These are phyloP conservation scores for Proisotoma minuta DNA, from an alignment of 2,888 invertebrate species.

Conservation along the genomic window DNA sequence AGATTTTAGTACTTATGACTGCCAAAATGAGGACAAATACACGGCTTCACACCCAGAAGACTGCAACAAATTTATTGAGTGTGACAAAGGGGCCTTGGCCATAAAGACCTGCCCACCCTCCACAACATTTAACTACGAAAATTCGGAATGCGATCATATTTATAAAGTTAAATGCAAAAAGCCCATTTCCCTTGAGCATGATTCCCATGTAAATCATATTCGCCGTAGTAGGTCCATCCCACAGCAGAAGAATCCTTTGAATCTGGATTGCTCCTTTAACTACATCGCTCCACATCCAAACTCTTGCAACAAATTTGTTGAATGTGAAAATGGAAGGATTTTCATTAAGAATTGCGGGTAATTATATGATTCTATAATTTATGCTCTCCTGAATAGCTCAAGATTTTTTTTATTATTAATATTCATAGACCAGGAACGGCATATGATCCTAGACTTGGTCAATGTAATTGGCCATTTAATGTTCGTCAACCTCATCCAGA, in stretches of 20 bases:
- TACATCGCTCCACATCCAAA: constrained; percentile 43
- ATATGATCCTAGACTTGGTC: constrained; percentile 34
- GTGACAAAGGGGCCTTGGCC: constrained; percentile 31
- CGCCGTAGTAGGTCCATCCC: background rate
- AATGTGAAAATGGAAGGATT: constrained; percentile 40
- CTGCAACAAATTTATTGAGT: constrained; percentile 45
- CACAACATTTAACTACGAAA: constrained; percentile 35
- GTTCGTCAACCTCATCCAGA: constrained; percentile 17
- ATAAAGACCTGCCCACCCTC: constrained; percentile 41
- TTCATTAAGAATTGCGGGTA: constrained; percentile 43
- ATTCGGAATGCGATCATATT: constrained; percentile 31
- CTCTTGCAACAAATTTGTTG: constrained; percentile 39
- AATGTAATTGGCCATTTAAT: constrained; percentile 43
- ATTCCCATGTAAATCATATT: constrained; percentile 34
- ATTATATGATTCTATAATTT: too few relatives aligned
- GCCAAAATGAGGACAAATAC: constrained; percentile 32
- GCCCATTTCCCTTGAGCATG: constrained; percentile 41
- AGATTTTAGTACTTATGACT: constrained; percentile 42
- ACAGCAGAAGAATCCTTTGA: constrained; percentile 8
- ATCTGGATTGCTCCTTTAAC: constrained; percentile 34
- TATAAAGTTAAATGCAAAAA: constrained; percentile 35
- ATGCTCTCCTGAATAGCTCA: background rate
- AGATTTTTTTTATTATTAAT: constrained; percentile 6
- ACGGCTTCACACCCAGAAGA: constrained; percentile 36
- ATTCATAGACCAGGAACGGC: constrained; percentile 41